Conservation (phyloP, 2,113 vertebrate genomes). For the Rhizomys pruinosus region DNA sequence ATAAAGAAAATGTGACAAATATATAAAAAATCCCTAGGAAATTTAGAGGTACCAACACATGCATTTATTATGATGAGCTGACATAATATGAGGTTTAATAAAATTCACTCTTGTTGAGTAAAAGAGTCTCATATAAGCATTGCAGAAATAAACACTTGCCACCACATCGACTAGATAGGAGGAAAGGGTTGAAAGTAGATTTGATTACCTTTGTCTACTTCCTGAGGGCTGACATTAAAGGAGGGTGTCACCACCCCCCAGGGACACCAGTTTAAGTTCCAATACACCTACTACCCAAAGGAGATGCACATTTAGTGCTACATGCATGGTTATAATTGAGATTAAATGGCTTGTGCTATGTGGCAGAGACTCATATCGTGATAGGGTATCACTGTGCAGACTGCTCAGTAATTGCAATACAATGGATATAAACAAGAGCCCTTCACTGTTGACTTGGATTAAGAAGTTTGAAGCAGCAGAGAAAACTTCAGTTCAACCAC, state of each 20-base stretch:
- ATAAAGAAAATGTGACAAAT: neutral
- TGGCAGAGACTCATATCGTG: neutral
- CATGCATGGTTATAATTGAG: neutral
- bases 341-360: neutral
- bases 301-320: neutral
- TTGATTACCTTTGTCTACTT: no score
- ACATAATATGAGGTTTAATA: neutral
- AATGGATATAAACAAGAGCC: neutral
- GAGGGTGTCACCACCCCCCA: no score
- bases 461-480: neutral
- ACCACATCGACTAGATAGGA: neutral
- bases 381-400: neutral
- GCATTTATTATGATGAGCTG: neutral
- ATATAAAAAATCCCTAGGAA: neutral
- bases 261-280: neutral
- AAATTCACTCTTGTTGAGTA: neutral
- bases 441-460: neutral
- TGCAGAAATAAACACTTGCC: neutral
- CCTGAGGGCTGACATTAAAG: no score
- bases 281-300: accelerated
- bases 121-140: neutral
- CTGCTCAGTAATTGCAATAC: neutral
- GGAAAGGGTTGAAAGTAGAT: neutral
- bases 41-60: no score
- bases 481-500: neutral